These are phyloP conservation scores for Andrena fulva DNA, from an alignment of 2,888 invertebrate genomes.

Conservation along the genomic window DNA sequence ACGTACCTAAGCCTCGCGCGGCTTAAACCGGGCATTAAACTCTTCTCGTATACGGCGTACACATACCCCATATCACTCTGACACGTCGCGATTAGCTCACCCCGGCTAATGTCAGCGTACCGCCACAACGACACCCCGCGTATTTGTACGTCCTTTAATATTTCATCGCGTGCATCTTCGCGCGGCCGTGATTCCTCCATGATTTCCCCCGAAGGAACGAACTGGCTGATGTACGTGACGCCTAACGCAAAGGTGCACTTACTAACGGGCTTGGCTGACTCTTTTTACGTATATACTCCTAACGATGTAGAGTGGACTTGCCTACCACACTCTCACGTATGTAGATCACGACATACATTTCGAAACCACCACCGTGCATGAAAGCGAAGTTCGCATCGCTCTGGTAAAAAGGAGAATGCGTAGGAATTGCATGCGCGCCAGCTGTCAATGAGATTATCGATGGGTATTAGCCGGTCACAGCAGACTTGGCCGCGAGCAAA, in stretches of 20 bases:
- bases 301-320: not conserved
- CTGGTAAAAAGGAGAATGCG: not conserved
- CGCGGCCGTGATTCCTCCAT: constrained; percentile 16
- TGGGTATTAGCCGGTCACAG: constrained; percentile 36
- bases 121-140: constrained; percentile 35
- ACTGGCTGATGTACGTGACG: not conserved
- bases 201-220: not conserved
- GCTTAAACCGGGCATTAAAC: constrained; percentile 75
- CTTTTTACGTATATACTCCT: not conserved
- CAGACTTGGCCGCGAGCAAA: constrained; percentile 29
- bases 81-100: constrained; percentile 62
- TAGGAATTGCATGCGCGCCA: constrained; percentile 42
- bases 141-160: constrained; percentile 36
- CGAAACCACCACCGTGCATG: too few species aligned
- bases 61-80: constrained; percentile 63
- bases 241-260: too few species aligned
- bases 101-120: constrained; percentile 50
- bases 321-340: not conserved
- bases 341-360: not conserved
- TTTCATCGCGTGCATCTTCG: constrained; percentile 43
- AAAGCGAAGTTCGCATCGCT: not conserved
- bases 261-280: not conserved
- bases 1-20: constrained; percentile 71
- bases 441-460: constrained; percentile 44
- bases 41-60: constrained; percentile 65